Percentiles rank a stretch among this genome's conserved stretches.
These are phyloP conservation scores for Drosophila tripunctata DNA, from an alignment of 2,888 invertebrate genomes.

Conservation along the genomic window DNA sequence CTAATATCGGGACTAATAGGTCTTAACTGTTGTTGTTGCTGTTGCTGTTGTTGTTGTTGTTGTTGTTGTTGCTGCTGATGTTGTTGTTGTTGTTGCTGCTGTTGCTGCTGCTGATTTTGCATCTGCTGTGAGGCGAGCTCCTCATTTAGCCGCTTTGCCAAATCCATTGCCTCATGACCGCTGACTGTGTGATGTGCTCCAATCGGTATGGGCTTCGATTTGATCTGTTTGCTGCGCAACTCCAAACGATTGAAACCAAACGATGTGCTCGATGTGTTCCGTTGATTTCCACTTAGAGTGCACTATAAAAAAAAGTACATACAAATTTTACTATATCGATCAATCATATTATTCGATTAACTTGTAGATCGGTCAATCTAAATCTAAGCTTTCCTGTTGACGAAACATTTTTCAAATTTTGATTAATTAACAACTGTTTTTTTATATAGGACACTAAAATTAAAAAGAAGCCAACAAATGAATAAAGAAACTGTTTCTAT, in stretches of 20 bases:
- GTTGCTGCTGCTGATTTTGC: conserved; percentile 58
- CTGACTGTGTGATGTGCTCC: conserved; percentile 89
- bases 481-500: too few species aligned
- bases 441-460: too few species aligned
- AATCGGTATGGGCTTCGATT: conserved; percentile 91
- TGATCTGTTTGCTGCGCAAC: conserved; percentile 84
- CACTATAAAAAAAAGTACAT: conserved; percentile 19
- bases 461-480: too few species aligned
- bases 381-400: too few species aligned
- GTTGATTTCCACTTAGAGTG: conserved; percentile 9
- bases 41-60: conserved; percentile 50
- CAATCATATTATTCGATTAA: too few species aligned
- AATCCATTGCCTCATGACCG: conserved; percentile 91
- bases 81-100: conserved; percentile 37
- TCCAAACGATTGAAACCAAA: conserved; percentile 79
- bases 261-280: conserved; percentile 18
- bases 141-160: conserved; percentile 89
- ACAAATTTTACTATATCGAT: too few species aligned
- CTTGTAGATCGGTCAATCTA: too few species aligned
- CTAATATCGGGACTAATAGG: conserved; percentile 84
- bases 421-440: too few species aligned
- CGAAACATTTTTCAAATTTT: too few species aligned
- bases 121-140: conserved; percentile 85
- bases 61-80: conserved; percentile 27
- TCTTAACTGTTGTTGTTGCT: conserved; percentile 61